Percentiles rank a stretch among this genome's conserved stretches.
Evolutionary conservation across 2,797 vertebrate species (phyloP).

Genomic region (Chloroceryle amazona): DNA sequence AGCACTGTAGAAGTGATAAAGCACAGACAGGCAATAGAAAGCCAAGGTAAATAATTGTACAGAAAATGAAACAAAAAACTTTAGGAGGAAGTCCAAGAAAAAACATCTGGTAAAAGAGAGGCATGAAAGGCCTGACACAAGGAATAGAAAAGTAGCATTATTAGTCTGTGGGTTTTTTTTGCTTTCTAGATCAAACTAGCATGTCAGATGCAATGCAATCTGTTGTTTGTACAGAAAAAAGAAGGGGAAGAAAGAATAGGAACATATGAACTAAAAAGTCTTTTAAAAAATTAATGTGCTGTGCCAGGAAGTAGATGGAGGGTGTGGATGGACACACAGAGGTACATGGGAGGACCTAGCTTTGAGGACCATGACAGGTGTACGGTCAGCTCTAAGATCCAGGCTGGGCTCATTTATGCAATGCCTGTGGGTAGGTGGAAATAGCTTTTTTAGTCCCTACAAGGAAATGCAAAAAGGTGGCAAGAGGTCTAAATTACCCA

Average conservation of each 20-base stretch:
- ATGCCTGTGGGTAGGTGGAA: not conserved
- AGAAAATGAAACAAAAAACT: not conserved
- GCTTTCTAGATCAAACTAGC: not conserved
- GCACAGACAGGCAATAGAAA: not conserved
- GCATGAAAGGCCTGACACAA: conserved; percentile 21
- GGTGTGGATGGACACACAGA: not conserved
- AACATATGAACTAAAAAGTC: conserved; percentile 22
- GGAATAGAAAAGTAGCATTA: conserved; percentile 44
- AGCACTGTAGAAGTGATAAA: not conserved
- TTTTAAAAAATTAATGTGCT: conserved; percentile 19
- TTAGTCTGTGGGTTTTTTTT: conserved; percentile 21
- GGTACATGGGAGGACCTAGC: not conserved
- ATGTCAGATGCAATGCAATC: conserved; percentile 63
- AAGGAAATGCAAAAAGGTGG: not conserved
- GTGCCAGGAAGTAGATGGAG: not conserved
- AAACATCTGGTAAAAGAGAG: conserved; percentile 22
- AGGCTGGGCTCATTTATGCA: not conserved
- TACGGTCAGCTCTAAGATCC: not conserved
- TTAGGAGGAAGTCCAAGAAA: not conserved
- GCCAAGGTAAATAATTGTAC: not conserved
- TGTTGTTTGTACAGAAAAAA: conserved; percentile 61
- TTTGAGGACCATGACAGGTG: not conserved
- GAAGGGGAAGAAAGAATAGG: not conserved
- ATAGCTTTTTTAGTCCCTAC: not conserved
- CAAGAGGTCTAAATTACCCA: not conserved